phyloP scores from a whole-genome alignment of 1,140 invertebrate genomes.

The Varroa destructor region DNA sequence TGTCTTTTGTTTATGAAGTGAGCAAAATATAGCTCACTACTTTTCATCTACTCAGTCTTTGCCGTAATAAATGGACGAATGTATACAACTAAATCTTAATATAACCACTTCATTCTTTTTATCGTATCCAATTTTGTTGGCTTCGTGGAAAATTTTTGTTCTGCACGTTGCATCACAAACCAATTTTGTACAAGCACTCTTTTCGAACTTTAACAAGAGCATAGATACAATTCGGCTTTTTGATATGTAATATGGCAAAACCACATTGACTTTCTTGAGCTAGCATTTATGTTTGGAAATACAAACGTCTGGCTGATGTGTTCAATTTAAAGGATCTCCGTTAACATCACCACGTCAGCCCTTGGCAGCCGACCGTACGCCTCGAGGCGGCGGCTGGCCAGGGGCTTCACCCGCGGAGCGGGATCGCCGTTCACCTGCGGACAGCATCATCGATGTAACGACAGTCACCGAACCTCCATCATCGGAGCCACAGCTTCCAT shows the following conservation, averaged over 20 bases:
- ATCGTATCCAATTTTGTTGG: not conserved
- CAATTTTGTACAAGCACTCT: not conserved
- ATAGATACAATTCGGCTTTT: not conserved
- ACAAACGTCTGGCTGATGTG: too few relatives aligned
- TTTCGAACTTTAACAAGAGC: not conserved
- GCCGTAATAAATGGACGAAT: too few relatives aligned
- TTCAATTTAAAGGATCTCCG: not conserved
- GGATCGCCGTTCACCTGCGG: constrained; percentile 7
- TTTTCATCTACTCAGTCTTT: not conserved
- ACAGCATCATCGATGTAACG: constrained; percentile 26
- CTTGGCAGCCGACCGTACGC: not conserved
- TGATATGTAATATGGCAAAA: too few relatives aligned
- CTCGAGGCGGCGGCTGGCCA: not conserved
- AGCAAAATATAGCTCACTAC: not conserved
- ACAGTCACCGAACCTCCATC: constrained; percentile 25
- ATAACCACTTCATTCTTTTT: not conserved
- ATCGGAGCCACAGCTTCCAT: constrained; percentile 2
- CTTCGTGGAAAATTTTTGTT: not conserved
- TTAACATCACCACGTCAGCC: constrained; percentile 3
- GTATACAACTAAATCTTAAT: not conserved
- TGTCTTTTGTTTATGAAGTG: not conserved
- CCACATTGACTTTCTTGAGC: too few relatives aligned
- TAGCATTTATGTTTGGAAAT: too few relatives aligned
- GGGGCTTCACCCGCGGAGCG: constrained; percentile 3
- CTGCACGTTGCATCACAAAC: not conserved